These are phyloP conservation scores for Pteria penguin DNA, from an alignment of 2,888 invertebrate species.

Conservation along the genomic window DNA sequence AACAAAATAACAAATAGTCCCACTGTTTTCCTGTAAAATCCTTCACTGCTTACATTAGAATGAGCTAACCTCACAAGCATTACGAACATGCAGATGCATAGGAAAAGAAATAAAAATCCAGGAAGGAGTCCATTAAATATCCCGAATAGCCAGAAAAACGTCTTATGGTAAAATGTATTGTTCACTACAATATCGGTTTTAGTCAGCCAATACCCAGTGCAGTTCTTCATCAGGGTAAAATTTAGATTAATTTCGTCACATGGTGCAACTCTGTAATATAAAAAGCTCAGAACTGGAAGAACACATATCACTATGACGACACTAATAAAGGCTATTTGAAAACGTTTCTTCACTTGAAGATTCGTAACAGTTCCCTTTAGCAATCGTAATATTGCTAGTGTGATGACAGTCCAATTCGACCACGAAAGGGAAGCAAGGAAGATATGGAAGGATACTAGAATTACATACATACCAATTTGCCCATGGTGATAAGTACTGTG, in stretches of 20 bases:
- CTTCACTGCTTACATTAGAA: no score
- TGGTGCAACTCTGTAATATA: background rate
- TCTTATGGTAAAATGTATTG: background rate
- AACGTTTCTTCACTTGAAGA: no score
- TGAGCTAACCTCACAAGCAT: background rate
- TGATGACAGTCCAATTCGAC: background rate
- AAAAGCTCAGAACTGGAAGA: background rate
- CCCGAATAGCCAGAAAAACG: background rate
- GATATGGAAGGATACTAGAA: background rate
- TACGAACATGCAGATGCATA: background rate
- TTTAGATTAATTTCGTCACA: background rate
- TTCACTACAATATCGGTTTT: background rate
- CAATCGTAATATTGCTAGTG: background rate
- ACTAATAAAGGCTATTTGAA: no score
- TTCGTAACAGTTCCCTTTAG: no score
- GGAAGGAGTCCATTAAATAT: background rate
- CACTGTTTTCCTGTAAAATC: background rate
- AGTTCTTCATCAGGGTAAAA: background rate
- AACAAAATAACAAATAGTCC: background rate
- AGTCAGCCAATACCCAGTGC: background rate
- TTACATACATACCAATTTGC: background rate
- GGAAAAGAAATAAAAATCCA: background rate
- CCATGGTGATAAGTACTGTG: background rate
- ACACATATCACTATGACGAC: no score
- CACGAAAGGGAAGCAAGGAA: background rate